A percentile compares a stretch with the other conserved stretches of the same genome.
Conservation (phyloP, 2,113 vertebrate genomes). For the Xiphophorus maculatus region DNA sequence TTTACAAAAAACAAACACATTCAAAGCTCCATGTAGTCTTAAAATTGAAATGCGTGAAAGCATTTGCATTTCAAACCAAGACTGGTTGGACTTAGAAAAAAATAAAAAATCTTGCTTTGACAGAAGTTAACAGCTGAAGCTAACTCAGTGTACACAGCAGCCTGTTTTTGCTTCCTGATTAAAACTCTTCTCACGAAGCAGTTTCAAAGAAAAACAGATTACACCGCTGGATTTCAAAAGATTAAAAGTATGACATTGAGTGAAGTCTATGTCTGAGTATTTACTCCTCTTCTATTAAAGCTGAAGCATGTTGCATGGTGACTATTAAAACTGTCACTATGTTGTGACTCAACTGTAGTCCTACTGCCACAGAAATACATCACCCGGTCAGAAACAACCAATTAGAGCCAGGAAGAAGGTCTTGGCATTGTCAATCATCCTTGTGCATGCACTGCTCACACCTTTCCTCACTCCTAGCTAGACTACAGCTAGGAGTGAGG, state of each 20-base stretch:
- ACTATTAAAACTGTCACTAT: background rate
- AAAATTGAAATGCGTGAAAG: background rate
- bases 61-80: conserved; percentile 19
- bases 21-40: background rate
- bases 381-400: no score
- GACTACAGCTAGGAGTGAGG: no score
- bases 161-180: background rate
- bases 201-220: background rate
- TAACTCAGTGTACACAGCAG: no score
- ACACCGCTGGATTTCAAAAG: background rate
- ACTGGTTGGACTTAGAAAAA: background rate
- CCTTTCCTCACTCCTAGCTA: no score
- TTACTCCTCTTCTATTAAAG: background rate
- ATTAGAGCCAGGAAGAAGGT: no score
- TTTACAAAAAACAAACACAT: background rate
- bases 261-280: no score
- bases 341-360: no score
- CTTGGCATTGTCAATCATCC: no score
- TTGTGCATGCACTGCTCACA: no score
- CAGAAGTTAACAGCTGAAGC: background rate
- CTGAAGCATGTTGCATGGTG: background rate
- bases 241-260: no score
- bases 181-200: background rate
- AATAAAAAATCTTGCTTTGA: background rate
- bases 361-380: no score